Evolutionary conservation across 2,888 invertebrate genomes (phyloP).

Genomic region (Pyralis farinalis): DNA sequence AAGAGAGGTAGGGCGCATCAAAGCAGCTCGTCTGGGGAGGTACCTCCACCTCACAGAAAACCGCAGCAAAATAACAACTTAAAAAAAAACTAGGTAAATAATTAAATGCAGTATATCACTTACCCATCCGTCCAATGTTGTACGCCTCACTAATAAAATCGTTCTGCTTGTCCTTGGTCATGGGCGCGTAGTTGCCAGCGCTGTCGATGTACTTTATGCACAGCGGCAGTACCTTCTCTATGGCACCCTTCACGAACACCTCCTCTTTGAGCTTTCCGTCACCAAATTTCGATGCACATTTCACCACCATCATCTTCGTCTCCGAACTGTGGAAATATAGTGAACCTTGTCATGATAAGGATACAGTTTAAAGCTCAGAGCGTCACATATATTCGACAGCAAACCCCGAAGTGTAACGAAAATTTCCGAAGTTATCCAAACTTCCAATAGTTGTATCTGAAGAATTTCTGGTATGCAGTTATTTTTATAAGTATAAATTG

Average conservation of each 20-base stretch:
- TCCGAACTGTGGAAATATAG: constrained; percentile 91
- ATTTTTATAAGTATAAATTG: too few species aligned
- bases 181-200: constrained; percentile 85
- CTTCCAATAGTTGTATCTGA: too few species aligned
- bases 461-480: too few species aligned
- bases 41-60: too few species aligned
- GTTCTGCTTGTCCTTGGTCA: constrained; percentile 90
- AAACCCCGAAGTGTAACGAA: too few species aligned
- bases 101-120: constrained; percentile 19
- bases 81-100: too few species aligned
- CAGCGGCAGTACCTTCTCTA: constrained; percentile 93
- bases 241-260: constrained; percentile 96
- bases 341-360: too few species aligned
- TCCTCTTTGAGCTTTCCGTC: constrained; percentile 87
- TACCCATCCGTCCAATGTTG: constrained; percentile 93
- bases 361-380: too few species aligned
- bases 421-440: too few species aligned
- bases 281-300: constrained; percentile 90
- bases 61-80: not conserved
- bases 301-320: constrained; percentile 99
- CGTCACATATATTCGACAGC: too few species aligned
- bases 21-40: too few species aligned
- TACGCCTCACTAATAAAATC: constrained; percentile 91
- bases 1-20: too few species aligned
- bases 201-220: constrained; percentile 90